A percentile compares a stretch with the other conserved stretches of the same genome.
Evolutionary conservation across 2,888 invertebrate species (phyloP).

Genomic region (Hyposoter didymator): DNA sequence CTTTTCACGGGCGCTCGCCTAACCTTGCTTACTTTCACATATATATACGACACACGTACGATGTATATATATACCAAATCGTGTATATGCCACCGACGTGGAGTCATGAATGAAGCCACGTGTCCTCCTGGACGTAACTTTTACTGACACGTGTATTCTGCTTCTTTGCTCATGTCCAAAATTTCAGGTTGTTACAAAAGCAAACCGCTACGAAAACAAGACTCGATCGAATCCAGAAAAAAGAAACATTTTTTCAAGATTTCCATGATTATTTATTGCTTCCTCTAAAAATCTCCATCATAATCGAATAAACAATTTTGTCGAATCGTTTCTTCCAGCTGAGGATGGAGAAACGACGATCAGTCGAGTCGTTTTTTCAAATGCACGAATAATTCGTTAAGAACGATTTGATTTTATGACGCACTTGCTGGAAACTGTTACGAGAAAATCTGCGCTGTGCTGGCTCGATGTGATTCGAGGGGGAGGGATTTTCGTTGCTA

Average conservation of each 20-base stretch:
- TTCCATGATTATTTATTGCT: background rate
- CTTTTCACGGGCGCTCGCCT: slow-evolving; percentile 63
- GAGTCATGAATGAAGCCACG: slow-evolving; percentile 34
- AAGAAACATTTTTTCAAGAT: background rate
- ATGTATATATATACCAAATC: too few species aligned
- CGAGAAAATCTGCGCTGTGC: background rate
- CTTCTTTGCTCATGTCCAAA: background rate
- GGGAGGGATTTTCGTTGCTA: slow-evolving; percentile 40
- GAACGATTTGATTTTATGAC: too few species aligned
- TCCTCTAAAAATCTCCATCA: too few species aligned
- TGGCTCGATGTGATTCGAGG: slow-evolving; percentile 42
- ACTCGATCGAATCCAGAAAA: background rate
- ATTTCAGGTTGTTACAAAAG: background rate
- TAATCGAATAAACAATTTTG: too few species aligned
- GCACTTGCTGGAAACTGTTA: background rate
- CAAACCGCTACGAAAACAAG: background rate
- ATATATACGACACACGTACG: background rate
- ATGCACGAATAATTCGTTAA: too few species aligned
- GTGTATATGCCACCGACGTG: background rate
- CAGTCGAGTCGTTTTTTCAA: too few species aligned
- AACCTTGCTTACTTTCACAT: slow-evolving; percentile 38
- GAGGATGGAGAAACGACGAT: too few species aligned
- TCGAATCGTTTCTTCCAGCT: too few species aligned
- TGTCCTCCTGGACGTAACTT: background rate
- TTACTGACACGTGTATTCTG: background rate